Evolutionary conservation across 2,113 vertebrate species (phyloP), one percentile per base, ranked within the genome.

Genomic region (Polypterus bichir): DNA sequence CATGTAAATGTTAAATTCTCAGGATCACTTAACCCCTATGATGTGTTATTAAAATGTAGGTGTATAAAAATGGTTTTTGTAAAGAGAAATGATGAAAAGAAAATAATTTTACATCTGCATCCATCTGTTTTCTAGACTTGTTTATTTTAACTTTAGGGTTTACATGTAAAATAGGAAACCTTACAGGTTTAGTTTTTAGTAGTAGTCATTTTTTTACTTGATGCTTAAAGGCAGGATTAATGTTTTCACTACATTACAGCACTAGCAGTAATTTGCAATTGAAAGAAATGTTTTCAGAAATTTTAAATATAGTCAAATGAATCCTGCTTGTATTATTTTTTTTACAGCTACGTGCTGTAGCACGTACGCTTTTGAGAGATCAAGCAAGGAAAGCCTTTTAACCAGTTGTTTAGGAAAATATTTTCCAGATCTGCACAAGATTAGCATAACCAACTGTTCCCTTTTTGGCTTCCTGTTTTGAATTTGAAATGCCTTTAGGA

Each of bases 401-500:
- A 81, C 78, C 65, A 75, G 87, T 81, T 82, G 83, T 87, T 90
- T 84, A 84, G 77, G 77, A 76, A 86, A 86, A 81, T 80, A 79
- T 77, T 83, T 91, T 91, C 86, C 83, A 80, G 87, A 91, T 90
- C 87, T 89, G 84, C 70, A 74, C 75, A 77, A 71, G 83, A 90
- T 91, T 91, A 91, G 81, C 74, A 73, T 79, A 83, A 81, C 80
- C 83, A 84, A 91, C 77, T 81, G 75, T 83, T 88, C 82, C 83
- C 73, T 86, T 76, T 83, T 79, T 49, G 62, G 82, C 86, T 91
- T 93, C 89, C 89, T 91, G 88, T 90, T 93, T 90, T 89, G 85
- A 79, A 77, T 76, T 76, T 79, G 82, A 71, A 87, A 88, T 89
- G 88, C 81, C 91, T 88, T 83, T 64, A 70, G 81, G 68, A 76